phyloP scores from a whole-genome alignment of 1,140 invertebrate species.

The Neodiprion fabricii region DNA sequence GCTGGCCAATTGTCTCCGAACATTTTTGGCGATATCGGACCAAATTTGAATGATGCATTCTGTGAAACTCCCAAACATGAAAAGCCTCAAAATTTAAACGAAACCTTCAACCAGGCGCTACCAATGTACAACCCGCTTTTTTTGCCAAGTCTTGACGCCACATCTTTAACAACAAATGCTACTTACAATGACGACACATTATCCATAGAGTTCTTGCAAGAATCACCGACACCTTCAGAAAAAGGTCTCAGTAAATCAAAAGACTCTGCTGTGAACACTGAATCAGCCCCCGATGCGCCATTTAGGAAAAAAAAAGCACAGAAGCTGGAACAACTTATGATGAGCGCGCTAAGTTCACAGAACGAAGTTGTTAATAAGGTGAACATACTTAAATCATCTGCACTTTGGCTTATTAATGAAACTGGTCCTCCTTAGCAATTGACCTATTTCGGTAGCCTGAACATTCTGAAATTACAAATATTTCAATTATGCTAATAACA shows the following conservation, averaged over 20 bases:
- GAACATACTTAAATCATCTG: neutral
- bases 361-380: conserved; percentile 60
- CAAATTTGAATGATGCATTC: conserved; percentile 57
- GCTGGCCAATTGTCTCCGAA: conserved; percentile 38
- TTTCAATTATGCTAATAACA: conserved; percentile 17
- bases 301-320: conserved; percentile 56
- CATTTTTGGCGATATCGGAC: conserved; percentile 47
- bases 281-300: conserved; percentile 48
- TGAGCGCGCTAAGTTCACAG: conserved; percentile 57
- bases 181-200: conserved; percentile 58
- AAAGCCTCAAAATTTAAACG: conserved; percentile 47
- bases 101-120: conserved; percentile 41
- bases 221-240: conserved; percentile 50
- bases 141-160: conserved; percentile 22
- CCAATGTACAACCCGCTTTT: conserved; percentile 28
- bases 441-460: neutral
- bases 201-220: conserved; percentile 52
- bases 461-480: neutral
- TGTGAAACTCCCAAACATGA: conserved; percentile 40
- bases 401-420: too few species aligned
- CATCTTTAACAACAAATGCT: conserved; percentile 56
- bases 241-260: conserved; percentile 43
- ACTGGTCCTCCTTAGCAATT: neutral
- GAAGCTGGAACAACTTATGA: conserved; percentile 54
- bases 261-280: conserved; percentile 50